phyloP scores from a whole-genome alignment of 2,888 invertebrate species.

The Subacronicta megacephala region DNA sequence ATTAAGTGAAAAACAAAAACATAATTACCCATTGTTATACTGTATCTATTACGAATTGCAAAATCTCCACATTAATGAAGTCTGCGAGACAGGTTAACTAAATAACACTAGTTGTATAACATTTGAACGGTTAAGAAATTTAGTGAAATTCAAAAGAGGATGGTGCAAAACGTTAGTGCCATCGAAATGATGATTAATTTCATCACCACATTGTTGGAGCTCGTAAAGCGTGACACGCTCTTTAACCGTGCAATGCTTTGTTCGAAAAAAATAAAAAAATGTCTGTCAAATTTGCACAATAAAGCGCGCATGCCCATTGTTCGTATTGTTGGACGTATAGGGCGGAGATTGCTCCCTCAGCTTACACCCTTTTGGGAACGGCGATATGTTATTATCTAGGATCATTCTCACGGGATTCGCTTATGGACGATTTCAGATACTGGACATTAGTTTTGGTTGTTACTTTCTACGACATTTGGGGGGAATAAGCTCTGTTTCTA shows the following conservation, averaged over 20 bases:
- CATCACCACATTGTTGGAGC: conserved; percentile 76
- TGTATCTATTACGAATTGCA: conserved; percentile 42
- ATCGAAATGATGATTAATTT: conserved; percentile 79
- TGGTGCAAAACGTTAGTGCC: conserved; percentile 65
- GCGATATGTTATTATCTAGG: conserved; percentile 65
- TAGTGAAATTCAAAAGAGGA: conserved; percentile 57
- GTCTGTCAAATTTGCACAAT: conserved; percentile 69
- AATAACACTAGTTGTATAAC: conserved; percentile 59
- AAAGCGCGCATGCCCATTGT: conserved; percentile 74
- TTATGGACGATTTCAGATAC: conserved; percentile 46
- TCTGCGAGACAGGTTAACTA: conserved; percentile 42
- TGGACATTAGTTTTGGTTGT: conserved; percentile 53
- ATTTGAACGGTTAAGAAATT: conserved; percentile 55
- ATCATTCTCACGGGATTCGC: conserved; percentile 69
- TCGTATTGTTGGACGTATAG: conserved; percentile 67
- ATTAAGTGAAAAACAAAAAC: conserved; percentile 45
- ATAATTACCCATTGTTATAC: conserved; percentile 53
- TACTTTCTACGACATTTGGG: conserved; percentile 37
- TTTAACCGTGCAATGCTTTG: conserved; percentile 76
- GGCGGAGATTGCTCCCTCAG: conserved; percentile 67
- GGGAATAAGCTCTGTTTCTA: conserved; percentile 22
- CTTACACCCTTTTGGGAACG: conserved; percentile 62
- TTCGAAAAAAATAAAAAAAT: conserved; percentile 69
- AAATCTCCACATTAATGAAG: conserved; percentile 36
- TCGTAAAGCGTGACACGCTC: conserved; percentile 76